Evolutionary conservation across 2,113 vertebrate genomes (phyloP).

Genomic region (Quiscalus mexicanus): DNA sequence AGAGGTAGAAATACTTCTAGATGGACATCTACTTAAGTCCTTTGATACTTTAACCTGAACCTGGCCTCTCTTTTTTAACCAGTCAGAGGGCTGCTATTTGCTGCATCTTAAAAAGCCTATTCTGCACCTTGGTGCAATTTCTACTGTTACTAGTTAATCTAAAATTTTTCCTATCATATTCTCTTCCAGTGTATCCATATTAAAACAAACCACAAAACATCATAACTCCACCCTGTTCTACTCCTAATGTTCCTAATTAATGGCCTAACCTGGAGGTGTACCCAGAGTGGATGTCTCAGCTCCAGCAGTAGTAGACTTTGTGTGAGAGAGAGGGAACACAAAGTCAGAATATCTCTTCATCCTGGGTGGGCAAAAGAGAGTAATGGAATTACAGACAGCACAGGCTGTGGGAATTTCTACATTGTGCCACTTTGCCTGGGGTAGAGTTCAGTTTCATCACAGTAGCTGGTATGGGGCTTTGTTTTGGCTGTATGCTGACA

Average conservation of each 20-base stretch:
- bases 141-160: background rate
- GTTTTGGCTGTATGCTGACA: background rate
- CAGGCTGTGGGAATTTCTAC: background rate
- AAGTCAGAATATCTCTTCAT: background rate
- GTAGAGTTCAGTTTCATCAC: background rate
- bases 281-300: background rate
- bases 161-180: background rate
- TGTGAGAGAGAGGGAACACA: background rate
- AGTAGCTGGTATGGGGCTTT: background rate
- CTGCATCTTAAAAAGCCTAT: background rate
- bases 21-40: background rate
- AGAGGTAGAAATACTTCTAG: background rate
- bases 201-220: background rate
- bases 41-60: background rate
- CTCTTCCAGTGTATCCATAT: background rate
- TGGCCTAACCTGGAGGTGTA: background rate
- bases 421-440: background rate
- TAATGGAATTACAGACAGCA: background rate
- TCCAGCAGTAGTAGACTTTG: background rate
- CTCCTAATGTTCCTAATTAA: background rate
- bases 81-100: background rate
- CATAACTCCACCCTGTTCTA: background rate
- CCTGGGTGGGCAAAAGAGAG: background rate
- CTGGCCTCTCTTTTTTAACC: background rate
- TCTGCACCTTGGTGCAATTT: background rate